Evolutionary conservation across 2,113 vertebrate genomes (phyloP), one percentile per base, ranked within the genome.

Genomic region (Gopherus flavomarginatus): DNA sequence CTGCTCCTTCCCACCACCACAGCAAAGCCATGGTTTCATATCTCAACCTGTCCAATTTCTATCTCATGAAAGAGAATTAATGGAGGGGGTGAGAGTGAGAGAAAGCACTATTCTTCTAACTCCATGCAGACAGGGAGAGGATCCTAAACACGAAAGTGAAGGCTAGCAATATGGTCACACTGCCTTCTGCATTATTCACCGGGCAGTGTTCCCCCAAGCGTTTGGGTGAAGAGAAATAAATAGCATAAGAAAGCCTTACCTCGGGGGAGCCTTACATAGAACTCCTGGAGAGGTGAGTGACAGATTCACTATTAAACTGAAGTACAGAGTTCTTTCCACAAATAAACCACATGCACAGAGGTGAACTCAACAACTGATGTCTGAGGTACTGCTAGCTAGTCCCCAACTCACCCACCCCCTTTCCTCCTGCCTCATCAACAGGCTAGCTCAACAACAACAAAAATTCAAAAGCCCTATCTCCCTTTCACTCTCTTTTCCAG

Each of bases 401-500:
- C 79, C 31, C 44, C 2, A 0, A 7, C 65, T 72, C n/a, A 5
- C 78, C 5, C 10, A 22, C 47, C 2, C 4, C 0, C 49, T 44
- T 77, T 26, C 54, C 0, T 62, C 29, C 87, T 19, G 85, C 83
- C 57, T 44, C 7, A 6, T 26, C 1, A 56, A 49, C 86, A 6
- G 0, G 1, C 83, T 6, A 7, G 2, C 38, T 2, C 50, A 44
- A 54, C 38, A 47, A 13, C 53, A 65, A 89, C 89, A 79, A 88
- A 21, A 2, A 86, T 96, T 89, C 88, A 11, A 93, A 95, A 90
- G 91, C 97, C 95, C 92, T 1, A 3, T 54, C 95, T 89, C 93
- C 95, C 56, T 2, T 47, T 54, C 16, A 17, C 96, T 87, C 90
- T 92, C 96, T 96, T 86, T 96, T 97, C 96, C 98, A 98, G 98